Conservation (phyloP, 1,140 invertebrate species). For the Acromyrmex charruanus region DNA sequence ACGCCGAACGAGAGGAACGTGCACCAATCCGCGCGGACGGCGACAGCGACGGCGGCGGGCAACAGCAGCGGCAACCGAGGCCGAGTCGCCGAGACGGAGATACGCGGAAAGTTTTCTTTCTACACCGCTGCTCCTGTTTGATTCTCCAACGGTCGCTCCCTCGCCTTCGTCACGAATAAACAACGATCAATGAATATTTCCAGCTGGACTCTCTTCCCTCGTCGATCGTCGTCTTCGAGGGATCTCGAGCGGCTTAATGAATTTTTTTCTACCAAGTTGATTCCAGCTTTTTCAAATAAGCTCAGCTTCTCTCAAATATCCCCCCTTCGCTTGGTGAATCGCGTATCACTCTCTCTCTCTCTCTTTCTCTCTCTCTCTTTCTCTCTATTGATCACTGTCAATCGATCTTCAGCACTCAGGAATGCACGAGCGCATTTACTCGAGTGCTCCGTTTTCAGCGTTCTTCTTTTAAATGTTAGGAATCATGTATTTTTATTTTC, state of each 20-base stretch:
- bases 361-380: too few species aligned
- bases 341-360: too few species aligned
- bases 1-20: slow-evolving; percentile 36
- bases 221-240: not conserved
- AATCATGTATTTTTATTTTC: too few species aligned
- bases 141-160: not conserved
- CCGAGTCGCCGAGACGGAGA: not conserved
- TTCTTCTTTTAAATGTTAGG: not conserved
- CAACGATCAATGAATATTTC: slow-evolving; percentile 46
- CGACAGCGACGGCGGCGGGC: slow-evolving; percentile 3
- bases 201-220: not conserved
- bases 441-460: not conserved
- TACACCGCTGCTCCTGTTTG: not conserved
- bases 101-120: not conserved
- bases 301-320: not conserved
- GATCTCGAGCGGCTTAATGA: not conserved
- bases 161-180: not conserved
- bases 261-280: not conserved
- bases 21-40: slow-evolving; percentile 66
- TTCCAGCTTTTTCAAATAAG: not conserved
- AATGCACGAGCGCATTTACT: not conserved
- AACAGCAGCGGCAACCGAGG: slow-evolving; percentile 13
- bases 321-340: not conserved
- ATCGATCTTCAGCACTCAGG: not conserved
- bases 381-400: not conserved